Percentiles rank a stretch among this genome's conserved stretches.
Conservation (phyloP, 1,140 invertebrate species). For the Heliconius eleuchia region DNA sequence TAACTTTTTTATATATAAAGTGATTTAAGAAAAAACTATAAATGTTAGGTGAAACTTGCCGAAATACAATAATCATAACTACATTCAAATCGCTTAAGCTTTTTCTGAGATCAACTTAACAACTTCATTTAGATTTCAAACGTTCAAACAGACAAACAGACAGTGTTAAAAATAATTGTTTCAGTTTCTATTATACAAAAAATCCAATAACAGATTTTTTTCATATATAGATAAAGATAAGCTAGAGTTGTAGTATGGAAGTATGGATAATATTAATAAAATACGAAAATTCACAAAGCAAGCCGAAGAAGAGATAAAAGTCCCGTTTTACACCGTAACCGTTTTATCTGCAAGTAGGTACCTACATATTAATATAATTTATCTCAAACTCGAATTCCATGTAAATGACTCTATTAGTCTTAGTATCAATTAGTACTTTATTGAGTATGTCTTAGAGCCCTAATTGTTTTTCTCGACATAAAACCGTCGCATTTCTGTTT, state of each 20-base stretch:
- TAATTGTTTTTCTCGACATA: slow-evolving; percentile 12
- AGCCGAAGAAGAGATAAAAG: background rate
- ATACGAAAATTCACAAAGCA: background rate
- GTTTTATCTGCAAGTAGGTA: background rate
- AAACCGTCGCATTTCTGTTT: background rate
- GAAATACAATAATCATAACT: too few species aligned
- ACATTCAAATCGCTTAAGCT: too few species aligned
- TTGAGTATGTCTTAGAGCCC: slow-evolving; percentile 3
- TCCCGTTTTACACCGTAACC: background rate
- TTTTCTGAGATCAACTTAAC: too few species aligned
- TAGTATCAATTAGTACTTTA: slow-evolving; percentile 22
- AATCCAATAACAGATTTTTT: too few species aligned
- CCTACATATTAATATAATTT: slow-evolving; percentile 4
- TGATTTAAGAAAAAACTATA: too few species aligned
- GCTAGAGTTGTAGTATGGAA: background rate
- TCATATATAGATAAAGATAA: background rate
- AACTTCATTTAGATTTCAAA: too few species aligned
- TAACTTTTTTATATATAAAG: too few species aligned
- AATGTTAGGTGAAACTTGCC: too few species aligned
- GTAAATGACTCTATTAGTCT: background rate
- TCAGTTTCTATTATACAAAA: too few species aligned
- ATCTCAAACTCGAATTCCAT: slow-evolving; percentile 5
- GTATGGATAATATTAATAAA: background rate
- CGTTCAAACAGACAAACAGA: too few species aligned
- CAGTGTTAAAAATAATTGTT: too few species aligned